A percentile compares a stretch with the other conserved stretches of the same genome.
Conservation (phyloP, 2,113 vertebrate genomes). For the Cinclus mexicanus region DNA sequence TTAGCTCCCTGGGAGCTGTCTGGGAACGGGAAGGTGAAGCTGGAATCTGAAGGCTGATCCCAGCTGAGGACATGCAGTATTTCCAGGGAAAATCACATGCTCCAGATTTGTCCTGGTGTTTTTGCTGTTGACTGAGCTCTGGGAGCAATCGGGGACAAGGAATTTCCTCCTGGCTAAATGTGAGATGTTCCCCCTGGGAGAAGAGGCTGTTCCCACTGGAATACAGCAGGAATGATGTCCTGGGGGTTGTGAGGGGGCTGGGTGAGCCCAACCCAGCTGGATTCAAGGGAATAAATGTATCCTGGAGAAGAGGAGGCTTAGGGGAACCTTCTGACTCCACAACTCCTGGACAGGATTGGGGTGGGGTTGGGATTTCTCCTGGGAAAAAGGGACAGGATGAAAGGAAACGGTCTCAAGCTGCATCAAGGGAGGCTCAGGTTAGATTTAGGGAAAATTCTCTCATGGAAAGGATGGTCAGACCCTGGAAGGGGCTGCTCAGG, state of each 20-base stretch:
- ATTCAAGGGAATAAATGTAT: not conserved
- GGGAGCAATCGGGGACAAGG: not conserved
- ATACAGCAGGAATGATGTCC: not conserved
- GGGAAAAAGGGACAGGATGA: not conserved
- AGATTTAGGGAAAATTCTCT: not conserved
- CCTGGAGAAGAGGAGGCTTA: not conserved
- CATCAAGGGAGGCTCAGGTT: not conserved
- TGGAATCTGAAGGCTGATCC: not conserved
- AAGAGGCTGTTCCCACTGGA: rapidly evolving
- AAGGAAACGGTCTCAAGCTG: not conserved
- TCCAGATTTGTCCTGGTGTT: not conserved
- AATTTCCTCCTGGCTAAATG: not conserved
- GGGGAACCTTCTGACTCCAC: not conserved
- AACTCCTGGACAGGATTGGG: not conserved
- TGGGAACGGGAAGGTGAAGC: not conserved
- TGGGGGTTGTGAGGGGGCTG: rapidly evolving
- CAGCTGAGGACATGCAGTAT: not conserved
- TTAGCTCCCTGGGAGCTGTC: not conserved
- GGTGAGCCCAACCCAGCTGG: not conserved
- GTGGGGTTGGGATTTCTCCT: not conserved
- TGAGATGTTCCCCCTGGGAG: not conserved
- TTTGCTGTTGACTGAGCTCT: not conserved
- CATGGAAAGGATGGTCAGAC: not conserved
- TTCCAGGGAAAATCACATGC: not conserved
- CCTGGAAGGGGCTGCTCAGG: not conserved